Percentiles rank a stretch among this genome's conserved stretches.
Conservation (phyloP, 2,888 invertebrate genomes). For the Lochmaea capreae region DNA sequence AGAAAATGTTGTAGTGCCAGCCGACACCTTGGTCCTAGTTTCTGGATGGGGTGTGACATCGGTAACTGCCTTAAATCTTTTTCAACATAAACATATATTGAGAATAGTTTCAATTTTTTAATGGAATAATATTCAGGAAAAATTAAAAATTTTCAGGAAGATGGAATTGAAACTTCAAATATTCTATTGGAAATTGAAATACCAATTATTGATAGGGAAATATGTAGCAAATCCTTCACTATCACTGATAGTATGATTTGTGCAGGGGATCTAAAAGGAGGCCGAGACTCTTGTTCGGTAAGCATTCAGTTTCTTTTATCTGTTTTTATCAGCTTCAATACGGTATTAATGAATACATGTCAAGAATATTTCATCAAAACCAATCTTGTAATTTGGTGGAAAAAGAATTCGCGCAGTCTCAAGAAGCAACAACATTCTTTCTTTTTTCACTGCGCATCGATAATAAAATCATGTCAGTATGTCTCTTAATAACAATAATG, state of each 20-base stretch:
- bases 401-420: no score
- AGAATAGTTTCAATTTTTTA: neutral
- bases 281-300: conserved; percentile 52
- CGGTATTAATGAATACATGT: no score
- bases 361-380: no score
- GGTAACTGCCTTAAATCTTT: conserved; percentile 15
- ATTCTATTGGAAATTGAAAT: conserved; percentile 38
- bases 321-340: no score
- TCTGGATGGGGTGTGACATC: conserved; percentile 51
- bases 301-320: neutral
- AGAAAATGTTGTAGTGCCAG: conserved; percentile 28
- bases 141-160: conserved; percentile 39
- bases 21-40: conserved; percentile 42
- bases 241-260: conserved; percentile 52
- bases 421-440: no score
- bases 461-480: no score
- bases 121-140: neutral
- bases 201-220: conserved; percentile 25
- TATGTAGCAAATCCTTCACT: conserved; percentile 24
- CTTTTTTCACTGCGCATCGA: no score
- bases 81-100: neutral
- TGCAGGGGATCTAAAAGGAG: conserved; percentile 49
- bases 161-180: conserved; percentile 33
- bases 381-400: no score
- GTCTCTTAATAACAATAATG: no score